phyloP scores from a whole-genome alignment of 2,888 invertebrate genomes.

The Agrochola litura region DNA sequence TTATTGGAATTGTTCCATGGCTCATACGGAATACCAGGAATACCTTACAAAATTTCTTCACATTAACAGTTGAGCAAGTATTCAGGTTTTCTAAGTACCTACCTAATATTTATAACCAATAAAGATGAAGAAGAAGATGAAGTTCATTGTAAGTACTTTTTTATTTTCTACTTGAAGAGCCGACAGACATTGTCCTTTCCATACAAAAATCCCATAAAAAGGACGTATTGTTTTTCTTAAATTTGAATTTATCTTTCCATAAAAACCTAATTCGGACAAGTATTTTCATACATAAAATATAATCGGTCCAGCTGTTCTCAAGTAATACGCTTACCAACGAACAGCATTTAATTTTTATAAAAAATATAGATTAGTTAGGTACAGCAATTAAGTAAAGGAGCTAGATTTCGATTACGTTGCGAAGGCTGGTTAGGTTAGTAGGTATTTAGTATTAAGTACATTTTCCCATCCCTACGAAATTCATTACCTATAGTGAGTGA shows the following conservation, averaged over 20 bases:
- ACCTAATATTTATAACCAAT: neutral
- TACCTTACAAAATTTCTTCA: neutral
- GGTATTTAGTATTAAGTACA: neutral
- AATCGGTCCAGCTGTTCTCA: no score
- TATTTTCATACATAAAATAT: no score
- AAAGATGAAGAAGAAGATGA: no score
- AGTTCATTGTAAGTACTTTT: neutral
- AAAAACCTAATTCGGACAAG: no score
- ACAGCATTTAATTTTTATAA: no score
- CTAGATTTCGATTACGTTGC: neutral
- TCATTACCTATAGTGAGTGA: neutral
- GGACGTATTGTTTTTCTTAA: no score
- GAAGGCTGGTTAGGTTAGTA: neutral
- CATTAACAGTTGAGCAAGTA: conserved; percentile 39
- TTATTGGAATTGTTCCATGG: neutral
- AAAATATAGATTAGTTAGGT: neutral
- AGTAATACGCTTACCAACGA: no score
- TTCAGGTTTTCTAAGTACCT: conserved; percentile 21
- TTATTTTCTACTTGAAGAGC: neutral
- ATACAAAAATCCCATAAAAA: no score
- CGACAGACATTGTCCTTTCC: no score
- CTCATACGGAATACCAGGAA: neutral
- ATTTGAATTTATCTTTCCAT: no score
- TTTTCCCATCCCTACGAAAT: neutral
- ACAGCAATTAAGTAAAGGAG: neutral